Evolutionary conservation across 2,113 vertebrate genomes (phyloP).

Genomic region (Hemiscyllium ocellatum): DNA sequence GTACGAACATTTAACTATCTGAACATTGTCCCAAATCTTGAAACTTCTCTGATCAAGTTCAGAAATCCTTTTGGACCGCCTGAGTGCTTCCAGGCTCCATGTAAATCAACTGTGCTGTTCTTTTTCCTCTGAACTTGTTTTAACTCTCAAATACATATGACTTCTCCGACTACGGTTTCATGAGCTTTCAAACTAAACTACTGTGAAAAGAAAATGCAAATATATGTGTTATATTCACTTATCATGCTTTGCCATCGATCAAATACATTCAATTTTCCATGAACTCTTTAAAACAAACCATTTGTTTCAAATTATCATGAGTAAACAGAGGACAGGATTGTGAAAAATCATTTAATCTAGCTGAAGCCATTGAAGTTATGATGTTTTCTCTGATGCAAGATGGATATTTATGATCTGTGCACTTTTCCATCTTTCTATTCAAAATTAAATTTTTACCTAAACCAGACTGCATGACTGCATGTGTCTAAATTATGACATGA

Average conservation of each 20-base stretch:
- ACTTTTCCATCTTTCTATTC: neutral
- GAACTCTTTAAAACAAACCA: neutral
- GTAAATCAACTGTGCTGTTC: neutral
- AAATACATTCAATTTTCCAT: neutral
- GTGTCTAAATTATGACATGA: conserved; percentile 22
- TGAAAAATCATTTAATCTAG: neutral
- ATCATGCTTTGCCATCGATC: neutral
- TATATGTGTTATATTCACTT: neutral
- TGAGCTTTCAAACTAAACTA: conserved; percentile 5
- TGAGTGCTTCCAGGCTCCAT: neutral
- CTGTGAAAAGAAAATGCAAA: neutral
- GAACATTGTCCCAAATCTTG: too few species aligned
- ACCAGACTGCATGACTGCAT: conserved; percentile 15
- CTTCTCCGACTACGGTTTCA: neutral
- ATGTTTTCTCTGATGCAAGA: neutral
- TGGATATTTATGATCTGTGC: neutral
- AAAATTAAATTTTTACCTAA: conserved; percentile 32
- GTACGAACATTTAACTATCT: neutral
- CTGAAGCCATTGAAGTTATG: conserved; percentile 8
- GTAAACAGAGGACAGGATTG: neutral
- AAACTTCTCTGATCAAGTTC: neutral
- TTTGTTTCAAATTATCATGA: neutral
- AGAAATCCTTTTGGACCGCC: neutral
- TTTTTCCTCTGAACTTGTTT: neutral
- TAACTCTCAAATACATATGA: neutral